phyloP scores from a whole-genome alignment of 2,888 invertebrate species.

The Schizaphis graminum region DNA sequence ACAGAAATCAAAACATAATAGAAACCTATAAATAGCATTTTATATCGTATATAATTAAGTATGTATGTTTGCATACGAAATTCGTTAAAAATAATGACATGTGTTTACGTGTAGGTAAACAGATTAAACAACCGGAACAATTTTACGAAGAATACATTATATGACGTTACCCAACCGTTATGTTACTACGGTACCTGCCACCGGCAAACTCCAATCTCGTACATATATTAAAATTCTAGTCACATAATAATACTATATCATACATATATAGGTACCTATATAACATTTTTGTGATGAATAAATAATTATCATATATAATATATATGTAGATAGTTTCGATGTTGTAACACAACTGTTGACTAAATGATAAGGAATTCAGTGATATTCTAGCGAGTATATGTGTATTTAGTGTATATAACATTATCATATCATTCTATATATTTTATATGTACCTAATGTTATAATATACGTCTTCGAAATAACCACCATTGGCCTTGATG shows the following conservation, averaged over 20 bases:
- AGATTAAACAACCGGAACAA: neutral
- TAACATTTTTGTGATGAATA: neutral
- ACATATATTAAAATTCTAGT: neutral
- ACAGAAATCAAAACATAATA: neutral
- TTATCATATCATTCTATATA: neutral
- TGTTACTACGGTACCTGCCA: neutral
- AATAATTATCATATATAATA: neutral
- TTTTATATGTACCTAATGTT: neutral
- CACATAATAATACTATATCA: neutral
- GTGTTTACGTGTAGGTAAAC: neutral
- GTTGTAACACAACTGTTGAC: constrained; percentile 33
- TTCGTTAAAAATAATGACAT: constrained; percentile 10
- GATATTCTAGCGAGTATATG: constrained; percentile 11
- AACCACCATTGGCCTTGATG: constrained; percentile 3
- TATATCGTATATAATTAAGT: neutral
- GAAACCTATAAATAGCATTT: neutral
- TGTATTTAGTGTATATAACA: neutral
- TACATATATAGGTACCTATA: neutral
- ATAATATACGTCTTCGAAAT: neutral
- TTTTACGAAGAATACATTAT: neutral
- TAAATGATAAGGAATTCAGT: constrained; percentile 9
- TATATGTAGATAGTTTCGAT: neutral
- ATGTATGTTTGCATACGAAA: neutral
- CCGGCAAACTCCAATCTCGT: neutral
- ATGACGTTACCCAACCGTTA: neutral